These are phyloP conservation scores for Hypotaenidia philippensis DNA, from an alignment of 2,797 vertebrate genomes.

Conservation along the genomic window DNA sequence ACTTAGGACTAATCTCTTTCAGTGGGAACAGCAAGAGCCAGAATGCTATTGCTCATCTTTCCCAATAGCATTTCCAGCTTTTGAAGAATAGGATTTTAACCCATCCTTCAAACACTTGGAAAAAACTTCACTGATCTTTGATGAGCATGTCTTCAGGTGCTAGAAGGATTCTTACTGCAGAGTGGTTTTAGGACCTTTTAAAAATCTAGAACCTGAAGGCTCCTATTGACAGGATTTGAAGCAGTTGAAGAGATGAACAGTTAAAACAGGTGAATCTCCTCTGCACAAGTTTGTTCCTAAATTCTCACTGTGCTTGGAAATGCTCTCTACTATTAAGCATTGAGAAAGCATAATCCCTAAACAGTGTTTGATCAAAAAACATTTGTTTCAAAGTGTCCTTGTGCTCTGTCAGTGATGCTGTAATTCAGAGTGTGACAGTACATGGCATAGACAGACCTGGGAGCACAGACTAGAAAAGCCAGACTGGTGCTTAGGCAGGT, in stretches of 20 bases:
- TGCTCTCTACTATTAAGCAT: not conserved
- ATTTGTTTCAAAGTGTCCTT: not conserved
- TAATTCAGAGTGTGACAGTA: not conserved
- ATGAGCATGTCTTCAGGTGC: not conserved
- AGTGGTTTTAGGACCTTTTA: not conserved
- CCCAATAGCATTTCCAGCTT: not conserved
- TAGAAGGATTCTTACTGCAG: not conserved
- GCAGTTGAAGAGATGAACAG: not conserved
- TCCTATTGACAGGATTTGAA: not conserved
- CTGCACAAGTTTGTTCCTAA: not conserved
- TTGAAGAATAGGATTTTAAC: not conserved
- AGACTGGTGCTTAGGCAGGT: not conserved
- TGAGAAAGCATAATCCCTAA: not conserved
- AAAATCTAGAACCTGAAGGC: not conserved
- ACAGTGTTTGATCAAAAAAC: not conserved
- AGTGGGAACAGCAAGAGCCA: not conserved
- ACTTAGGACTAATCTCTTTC: not conserved
- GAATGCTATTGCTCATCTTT: not conserved
- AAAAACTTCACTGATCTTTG: not conserved
- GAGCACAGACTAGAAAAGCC: not conserved
- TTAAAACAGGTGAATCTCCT: not conserved
- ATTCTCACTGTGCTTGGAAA: not conserved
- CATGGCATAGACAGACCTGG: not conserved
- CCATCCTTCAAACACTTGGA: not conserved
- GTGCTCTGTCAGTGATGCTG: not conserved